Evolutionary conservation across 2,888 invertebrate genomes (phyloP).

Genomic region (Eulithis testata): DNA sequence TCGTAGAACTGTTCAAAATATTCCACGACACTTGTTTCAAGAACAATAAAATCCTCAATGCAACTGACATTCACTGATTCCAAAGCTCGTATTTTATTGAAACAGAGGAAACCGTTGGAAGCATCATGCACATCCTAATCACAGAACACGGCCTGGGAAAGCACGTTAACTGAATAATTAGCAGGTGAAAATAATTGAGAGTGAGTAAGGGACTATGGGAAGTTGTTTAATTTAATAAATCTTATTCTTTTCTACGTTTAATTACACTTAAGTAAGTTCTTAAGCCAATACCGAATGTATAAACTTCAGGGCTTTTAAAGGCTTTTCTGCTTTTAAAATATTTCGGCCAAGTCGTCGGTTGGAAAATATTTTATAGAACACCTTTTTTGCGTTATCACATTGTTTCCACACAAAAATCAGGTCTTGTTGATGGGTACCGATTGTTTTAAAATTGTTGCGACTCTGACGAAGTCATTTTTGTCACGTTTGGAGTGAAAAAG

Average conservation of each 20-base stretch:
- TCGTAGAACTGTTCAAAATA: slow-evolving; percentile 2
- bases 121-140: slow-evolving; percentile 66
- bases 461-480: too few relatives aligned
- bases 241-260: background rate
- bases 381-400: too few relatives aligned
- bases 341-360: too few relatives aligned
- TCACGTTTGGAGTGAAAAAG: too few relatives aligned
- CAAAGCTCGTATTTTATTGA: slow-evolving; percentile 46
- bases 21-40: slow-evolving; percentile 1
- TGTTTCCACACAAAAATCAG: too few relatives aligned
- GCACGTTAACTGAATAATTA: slow-evolving; percentile 61
- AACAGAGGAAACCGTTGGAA: slow-evolving; percentile 58
- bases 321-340: too few relatives aligned
- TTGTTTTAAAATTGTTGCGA: too few relatives aligned
- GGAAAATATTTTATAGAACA: too few relatives aligned
- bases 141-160: slow-evolving; percentile 66
- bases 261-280: too few relatives aligned
- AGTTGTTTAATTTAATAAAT: slow-evolving; percentile 38
- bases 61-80: slow-evolving; percentile 26
- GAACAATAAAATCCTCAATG: slow-evolving; percentile 30
- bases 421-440: too few relatives aligned
- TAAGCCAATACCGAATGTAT: too few relatives aligned
- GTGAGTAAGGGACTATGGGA: slow-evolving; percentile 10
- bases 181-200: slow-evolving; percentile 64
- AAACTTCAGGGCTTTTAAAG: too few relatives aligned